Evolutionary conservation across 2,888 invertebrate genomes (phyloP).

Genomic region (Scaptomyza flava): DNA sequence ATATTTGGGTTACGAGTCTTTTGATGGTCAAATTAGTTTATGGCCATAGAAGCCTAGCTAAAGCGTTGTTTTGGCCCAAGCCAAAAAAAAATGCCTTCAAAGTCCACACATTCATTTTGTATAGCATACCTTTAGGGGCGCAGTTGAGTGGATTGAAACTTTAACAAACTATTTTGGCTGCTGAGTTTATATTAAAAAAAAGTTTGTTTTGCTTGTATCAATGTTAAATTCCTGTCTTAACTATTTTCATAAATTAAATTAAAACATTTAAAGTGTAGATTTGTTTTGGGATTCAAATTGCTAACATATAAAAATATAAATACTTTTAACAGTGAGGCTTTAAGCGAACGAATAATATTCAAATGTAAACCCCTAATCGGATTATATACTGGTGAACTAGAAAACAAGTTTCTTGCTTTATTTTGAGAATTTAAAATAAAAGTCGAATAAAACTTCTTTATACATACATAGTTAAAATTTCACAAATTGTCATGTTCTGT

Average conservation of each 20-base stretch:
- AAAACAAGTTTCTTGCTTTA: not conserved
- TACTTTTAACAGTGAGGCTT: not conserved
- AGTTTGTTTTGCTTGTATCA: slow-evolving; percentile 15
- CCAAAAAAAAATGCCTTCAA: slow-evolving; percentile 3
- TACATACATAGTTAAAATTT: too few species aligned
- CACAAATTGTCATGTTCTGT: too few species aligned
- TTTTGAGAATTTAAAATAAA: not conserved
- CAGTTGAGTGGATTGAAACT: not conserved
- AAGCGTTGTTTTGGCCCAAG: slow-evolving; percentile 15
- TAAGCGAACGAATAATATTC: not conserved
- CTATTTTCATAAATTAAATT: slow-evolving; percentile 24
- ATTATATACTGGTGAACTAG: not conserved
- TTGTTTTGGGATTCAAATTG: not conserved
- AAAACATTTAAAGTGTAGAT: slow-evolving; percentile 1
- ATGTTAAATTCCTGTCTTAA: slow-evolving; percentile 31
- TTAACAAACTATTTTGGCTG: slow-evolving; percentile 39
- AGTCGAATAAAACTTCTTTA: not conserved
- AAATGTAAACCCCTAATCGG: not conserved
- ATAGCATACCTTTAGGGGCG: slow-evolving; percentile 30
- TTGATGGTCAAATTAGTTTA: slow-evolving; percentile 67
- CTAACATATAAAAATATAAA: not conserved
- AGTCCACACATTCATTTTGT: slow-evolving; percentile 35
- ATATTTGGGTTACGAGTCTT: slow-evolving; percentile 47
- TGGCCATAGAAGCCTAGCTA: slow-evolving; percentile 30
- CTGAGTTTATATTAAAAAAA: slow-evolving; percentile 1